Evolutionary conservation across 2,797 vertebrate genomes (phyloP).

Genomic region (Coranthus polyacanthus): DNA sequence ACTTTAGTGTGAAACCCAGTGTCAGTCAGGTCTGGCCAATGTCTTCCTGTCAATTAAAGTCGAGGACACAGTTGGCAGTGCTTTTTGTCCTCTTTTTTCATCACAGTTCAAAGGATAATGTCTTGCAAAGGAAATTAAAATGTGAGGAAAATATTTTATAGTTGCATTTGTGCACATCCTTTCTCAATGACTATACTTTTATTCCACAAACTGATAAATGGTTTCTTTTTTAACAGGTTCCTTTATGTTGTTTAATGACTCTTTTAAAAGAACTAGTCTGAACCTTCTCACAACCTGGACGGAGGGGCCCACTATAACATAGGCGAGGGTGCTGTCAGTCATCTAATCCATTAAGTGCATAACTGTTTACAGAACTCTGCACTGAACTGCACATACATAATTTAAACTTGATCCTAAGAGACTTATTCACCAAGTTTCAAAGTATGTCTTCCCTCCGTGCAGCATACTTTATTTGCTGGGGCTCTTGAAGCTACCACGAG

Average conservation of each 20-base stretch:
- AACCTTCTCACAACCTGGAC: constrained; percentile 35
- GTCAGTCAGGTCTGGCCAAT: constrained; percentile 60
- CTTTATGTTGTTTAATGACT: constrained; percentile 10
- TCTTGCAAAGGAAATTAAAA: constrained; percentile 27
- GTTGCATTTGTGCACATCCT: constrained; percentile 19
- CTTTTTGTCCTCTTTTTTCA: constrained; percentile 10
- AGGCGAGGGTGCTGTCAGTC: constrained; percentile 72
- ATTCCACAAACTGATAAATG: not conserved
- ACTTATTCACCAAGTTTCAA: constrained; percentile 61
- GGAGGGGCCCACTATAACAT: constrained; percentile 17
- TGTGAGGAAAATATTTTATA: constrained; percentile 22
- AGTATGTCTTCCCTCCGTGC: constrained; percentile 53
- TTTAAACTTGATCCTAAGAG: constrained; percentile 76
- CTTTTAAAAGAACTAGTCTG: constrained; percentile 24
- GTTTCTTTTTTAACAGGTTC: constrained; percentile 4
- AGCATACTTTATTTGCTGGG: constrained; percentile 53
- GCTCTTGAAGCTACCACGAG: constrained; percentile 45
- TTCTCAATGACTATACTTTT: constrained; percentile 18
- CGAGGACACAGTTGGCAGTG: constrained; percentile 26
- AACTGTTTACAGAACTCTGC: constrained; percentile 80
- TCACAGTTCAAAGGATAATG: constrained; percentile 19
- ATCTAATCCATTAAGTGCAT: constrained; percentile 79
- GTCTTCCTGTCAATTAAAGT: constrained; percentile 62
- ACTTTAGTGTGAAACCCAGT: constrained; percentile 51
- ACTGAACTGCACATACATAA: constrained; percentile 82